phyloP scores from a whole-genome alignment of 1,140 invertebrate genomes.

The Drosophila biarmipes region DNA sequence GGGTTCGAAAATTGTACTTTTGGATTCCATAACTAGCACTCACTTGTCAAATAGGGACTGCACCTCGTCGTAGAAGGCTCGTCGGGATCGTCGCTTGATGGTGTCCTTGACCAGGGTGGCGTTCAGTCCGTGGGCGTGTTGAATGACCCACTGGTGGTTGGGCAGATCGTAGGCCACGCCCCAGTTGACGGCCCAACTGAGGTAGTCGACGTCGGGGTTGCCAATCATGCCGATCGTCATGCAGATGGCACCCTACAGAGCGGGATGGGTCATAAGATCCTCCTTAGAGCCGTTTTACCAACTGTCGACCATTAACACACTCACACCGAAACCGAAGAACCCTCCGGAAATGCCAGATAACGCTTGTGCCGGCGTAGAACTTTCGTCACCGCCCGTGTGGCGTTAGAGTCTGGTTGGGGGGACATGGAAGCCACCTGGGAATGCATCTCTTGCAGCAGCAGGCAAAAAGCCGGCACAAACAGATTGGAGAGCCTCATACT shows the following conservation, averaged over 20 bases:
- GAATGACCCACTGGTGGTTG: slow-evolving; percentile 87
- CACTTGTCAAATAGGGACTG: slow-evolving; percentile 89
- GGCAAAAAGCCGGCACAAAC: background rate
- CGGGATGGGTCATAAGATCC: background rate
- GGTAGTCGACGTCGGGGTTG: slow-evolving; percentile 73
- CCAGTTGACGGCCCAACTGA: slow-evolving; percentile 87
- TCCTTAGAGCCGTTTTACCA: slow-evolving; percentile 1
- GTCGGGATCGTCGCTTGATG: slow-evolving; percentile 87
- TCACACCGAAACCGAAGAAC: slow-evolving; percentile 84
- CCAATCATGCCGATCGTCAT: slow-evolving; percentile 80
- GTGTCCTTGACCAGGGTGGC: slow-evolving; percentile 80
- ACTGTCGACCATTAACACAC: slow-evolving; percentile 2
- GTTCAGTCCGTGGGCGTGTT: slow-evolving; percentile 84
- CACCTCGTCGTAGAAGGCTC: slow-evolving; percentile 89
- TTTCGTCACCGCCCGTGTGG: slow-evolving; percentile 39
- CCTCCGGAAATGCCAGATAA: slow-evolving; percentile 84
- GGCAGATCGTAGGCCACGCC: slow-evolving; percentile 91
- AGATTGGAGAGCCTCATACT: slow-evolving; percentile 39
- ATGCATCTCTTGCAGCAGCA: slow-evolving; percentile 10
- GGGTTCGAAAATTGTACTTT: no score
- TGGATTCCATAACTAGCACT: slow-evolving; percentile 11
- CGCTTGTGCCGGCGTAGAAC: slow-evolving; percentile 71
- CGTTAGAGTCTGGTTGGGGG: slow-evolving; percentile 18
- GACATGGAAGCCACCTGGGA: background rate
- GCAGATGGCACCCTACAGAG: slow-evolving; percentile 72